Evolutionary conservation across 2,113 vertebrate species (phyloP).

Genomic region (Hypanus sabinus): DNA sequence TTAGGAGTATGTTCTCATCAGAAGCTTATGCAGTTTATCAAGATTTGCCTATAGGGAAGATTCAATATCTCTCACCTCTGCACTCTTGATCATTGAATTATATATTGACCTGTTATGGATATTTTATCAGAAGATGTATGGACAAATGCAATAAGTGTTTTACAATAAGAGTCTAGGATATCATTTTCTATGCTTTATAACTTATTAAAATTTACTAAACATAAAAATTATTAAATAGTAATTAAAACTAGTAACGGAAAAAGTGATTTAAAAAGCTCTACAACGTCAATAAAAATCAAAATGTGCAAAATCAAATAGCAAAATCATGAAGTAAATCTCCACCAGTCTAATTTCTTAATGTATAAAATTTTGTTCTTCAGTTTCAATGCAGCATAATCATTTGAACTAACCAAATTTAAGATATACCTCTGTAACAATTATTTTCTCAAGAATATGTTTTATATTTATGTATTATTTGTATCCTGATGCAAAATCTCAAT

Average conservation of each 20-base stretch:
- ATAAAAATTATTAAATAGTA: background rate
- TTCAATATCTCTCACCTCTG: too few relatives aligned
- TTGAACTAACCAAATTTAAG: background rate
- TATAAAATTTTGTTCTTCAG: background rate
- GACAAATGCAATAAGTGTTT: background rate
- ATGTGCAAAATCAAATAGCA: too few relatives aligned
- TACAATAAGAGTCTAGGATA: background rate
- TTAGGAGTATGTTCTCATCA: too few relatives aligned
- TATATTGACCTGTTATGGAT: too few relatives aligned
- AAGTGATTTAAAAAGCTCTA: background rate
- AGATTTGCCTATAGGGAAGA: too few relatives aligned
- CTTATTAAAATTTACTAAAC: background rate
- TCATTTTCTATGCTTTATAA: background rate
- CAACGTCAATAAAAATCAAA: too few relatives aligned
- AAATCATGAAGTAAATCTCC: too few relatives aligned
- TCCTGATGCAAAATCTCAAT: background rate
- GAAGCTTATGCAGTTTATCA: too few relatives aligned
- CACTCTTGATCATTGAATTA: too few relatives aligned
- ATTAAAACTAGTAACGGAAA: background rate
- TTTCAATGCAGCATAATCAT: background rate
- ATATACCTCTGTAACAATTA: background rate
- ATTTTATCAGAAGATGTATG: background rate
- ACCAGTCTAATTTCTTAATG: background rate
- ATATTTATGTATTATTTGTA: background rate
- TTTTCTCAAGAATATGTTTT: background rate